Evolutionary conservation across 2,797 vertebrate species (phyloP).

Genomic region (Artibeus lituratus): DNA sequence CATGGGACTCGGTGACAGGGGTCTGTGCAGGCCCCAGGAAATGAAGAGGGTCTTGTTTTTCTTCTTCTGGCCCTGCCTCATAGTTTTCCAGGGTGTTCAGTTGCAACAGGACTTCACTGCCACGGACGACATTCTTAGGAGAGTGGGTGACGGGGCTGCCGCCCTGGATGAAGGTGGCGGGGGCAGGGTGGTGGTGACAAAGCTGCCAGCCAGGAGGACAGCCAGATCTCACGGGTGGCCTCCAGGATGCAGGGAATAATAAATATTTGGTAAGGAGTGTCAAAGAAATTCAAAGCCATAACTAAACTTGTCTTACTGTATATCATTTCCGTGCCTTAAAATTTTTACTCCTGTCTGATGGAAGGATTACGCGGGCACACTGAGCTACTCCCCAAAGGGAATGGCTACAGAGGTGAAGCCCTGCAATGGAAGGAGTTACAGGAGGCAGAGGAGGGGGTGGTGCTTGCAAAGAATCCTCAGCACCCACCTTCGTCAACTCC

Average conservation of each 20-base stretch:
- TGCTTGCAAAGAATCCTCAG: neutral
- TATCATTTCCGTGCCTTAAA: neutral
- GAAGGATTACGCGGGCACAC: neutral
- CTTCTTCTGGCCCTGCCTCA: neutral
- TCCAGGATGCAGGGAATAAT: neutral
- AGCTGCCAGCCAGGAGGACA: neutral
- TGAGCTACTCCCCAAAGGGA: neutral
- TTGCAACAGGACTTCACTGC: neutral
- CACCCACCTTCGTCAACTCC: neutral
- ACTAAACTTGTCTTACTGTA: neutral
- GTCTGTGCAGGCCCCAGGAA: neutral
- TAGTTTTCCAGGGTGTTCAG: neutral
- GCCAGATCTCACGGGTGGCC: fast-evolving
- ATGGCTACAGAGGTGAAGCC: neutral
- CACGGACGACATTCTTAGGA: neutral
- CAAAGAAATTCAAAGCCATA: neutral
- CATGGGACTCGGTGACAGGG: neutral
- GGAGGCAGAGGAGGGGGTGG: neutral
- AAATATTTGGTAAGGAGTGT: neutral
- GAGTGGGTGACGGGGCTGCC: too few relatives aligned
- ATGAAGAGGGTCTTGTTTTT: neutral
- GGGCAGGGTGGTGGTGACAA: neutral
- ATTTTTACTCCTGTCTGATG: neutral
- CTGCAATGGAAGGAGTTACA: neutral
- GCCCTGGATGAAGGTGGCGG: neutral